A percentile compares a stretch with the other conserved stretches of the same genome.
phyloP scores from a whole-genome alignment of 1,140 invertebrate genomes.

The Conus betulinus region DNA sequence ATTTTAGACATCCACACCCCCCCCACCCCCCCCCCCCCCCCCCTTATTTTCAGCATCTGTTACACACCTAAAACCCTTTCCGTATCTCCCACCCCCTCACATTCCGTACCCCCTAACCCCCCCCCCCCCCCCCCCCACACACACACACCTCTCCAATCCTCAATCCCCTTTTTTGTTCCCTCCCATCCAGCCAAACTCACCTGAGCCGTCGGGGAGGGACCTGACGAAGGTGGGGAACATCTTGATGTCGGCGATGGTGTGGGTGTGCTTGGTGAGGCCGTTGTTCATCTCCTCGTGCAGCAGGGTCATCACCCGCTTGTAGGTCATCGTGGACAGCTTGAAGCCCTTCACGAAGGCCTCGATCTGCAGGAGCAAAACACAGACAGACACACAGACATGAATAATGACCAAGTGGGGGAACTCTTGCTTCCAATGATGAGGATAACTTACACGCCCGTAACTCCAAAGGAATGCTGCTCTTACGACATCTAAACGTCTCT shows the following conservation, averaged over 20 bases:
- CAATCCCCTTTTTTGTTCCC: neutral
- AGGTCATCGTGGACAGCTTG: slow-evolving; percentile 86
- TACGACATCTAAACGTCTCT: too few species aligned
- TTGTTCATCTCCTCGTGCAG: slow-evolving; percentile 87
- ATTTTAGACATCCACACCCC: too few species aligned
- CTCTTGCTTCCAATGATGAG: too few species aligned
- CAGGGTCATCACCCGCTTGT: slow-evolving; percentile 86
- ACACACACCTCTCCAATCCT: neutral
- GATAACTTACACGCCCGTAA: too few species aligned
- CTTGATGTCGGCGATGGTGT: slow-evolving; percentile 88
- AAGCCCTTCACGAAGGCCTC: slow-evolving; percentile 90
- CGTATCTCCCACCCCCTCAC: too few species aligned
- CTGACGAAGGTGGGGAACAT: slow-evolving; percentile 98
- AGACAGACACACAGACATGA: neutral
- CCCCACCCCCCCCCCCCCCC: too few species aligned
- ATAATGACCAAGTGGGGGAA: too few species aligned
- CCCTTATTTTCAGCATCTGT: too few species aligned
- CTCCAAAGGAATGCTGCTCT: too few species aligned
- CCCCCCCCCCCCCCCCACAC: too few species aligned
- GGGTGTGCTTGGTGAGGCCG: slow-evolving; percentile 90
- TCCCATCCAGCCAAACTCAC: slow-evolving; percentile 76
- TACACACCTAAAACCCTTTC: too few species aligned
- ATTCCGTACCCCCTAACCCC: too few species aligned
- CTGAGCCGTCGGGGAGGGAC: slow-evolving; percentile 95
- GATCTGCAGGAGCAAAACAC: slow-evolving; percentile 80